Conservation (phyloP, 2,797 vertebrate species). For the Atherinosoma microstoma region DNA sequence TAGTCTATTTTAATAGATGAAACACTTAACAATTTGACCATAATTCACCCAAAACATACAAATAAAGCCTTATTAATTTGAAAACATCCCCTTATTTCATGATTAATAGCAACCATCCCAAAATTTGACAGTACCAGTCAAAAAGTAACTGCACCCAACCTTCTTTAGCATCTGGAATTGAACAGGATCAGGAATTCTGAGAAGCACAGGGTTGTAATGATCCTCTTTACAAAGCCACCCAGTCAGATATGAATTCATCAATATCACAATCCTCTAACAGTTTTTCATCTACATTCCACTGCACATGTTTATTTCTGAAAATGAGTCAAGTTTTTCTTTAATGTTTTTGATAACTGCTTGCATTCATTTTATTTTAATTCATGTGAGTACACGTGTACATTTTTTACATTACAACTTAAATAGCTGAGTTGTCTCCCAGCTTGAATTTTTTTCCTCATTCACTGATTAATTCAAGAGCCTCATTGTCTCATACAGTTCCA, state of each 20-base stretch:
- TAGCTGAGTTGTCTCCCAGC: slow-evolving; percentile 19
- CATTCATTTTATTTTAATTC: background rate
- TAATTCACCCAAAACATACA: no score
- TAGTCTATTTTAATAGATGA: no score
- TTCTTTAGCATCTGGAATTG: background rate
- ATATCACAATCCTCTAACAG: background rate
- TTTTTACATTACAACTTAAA: slow-evolving; percentile 26
- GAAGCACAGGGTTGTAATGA: background rate
- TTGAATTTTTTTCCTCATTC: slow-evolving; percentile 2
- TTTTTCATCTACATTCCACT: background rate
- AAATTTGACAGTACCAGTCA: background rate
- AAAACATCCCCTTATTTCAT: no score
- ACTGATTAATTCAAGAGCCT: slow-evolving; percentile 35
- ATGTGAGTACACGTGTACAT: background rate
- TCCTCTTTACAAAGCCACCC: slow-evolving; percentile 2
- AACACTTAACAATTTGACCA: no score
- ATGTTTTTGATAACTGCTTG: slow-evolving; percentile 11
- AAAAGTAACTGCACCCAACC: background rate
- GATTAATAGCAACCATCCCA: background rate
- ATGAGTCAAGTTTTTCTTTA: slow-evolving; percentile 11
- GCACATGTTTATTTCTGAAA: slow-evolving; percentile 6
- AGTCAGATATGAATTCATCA: background rate
- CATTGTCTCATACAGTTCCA: slow-evolving; percentile 39
- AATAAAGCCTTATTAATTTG: no score
- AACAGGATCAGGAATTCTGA: background rate